Evolutionary conservation across 2,797 vertebrate genomes (phyloP).

Genomic region (Coccyzus lansbergi): DNA sequence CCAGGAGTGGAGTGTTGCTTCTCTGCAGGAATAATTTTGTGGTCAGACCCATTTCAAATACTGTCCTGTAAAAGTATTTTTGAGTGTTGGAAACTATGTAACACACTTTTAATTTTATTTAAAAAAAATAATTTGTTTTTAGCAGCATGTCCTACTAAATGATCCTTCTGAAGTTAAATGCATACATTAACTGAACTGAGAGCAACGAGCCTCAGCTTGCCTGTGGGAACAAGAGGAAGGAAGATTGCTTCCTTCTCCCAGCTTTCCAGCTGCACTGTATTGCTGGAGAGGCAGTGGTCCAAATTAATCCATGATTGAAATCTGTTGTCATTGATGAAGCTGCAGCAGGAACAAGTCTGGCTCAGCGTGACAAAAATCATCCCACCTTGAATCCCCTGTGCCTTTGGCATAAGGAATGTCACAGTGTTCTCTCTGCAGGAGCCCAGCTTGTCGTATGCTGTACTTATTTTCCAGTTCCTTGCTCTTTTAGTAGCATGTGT

Average conservation of each 20-base stretch:
- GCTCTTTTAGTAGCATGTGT: background rate
- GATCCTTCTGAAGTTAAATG: conserved; percentile 44
- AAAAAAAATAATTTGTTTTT: background rate
- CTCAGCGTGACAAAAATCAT: background rate
- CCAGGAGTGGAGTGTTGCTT: background rate
- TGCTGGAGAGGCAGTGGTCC: background rate
- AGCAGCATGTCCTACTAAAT: background rate
- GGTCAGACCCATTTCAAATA: background rate
- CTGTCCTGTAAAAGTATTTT: background rate
- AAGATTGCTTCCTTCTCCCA: conserved; percentile 6
- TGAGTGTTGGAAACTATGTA: background rate
- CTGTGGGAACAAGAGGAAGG: conserved; percentile 23
- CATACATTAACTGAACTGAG: conserved; percentile 44
- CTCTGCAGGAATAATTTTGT: background rate
- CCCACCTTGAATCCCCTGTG: background rate
- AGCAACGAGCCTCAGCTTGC: conserved; percentile 18
- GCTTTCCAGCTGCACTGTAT: background rate
- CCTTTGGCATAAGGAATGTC: background rate
- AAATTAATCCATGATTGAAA: background rate
- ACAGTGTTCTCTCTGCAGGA: background rate
- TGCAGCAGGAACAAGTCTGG: background rate
- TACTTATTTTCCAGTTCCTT: background rate
- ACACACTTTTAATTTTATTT: background rate
- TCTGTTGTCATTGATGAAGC: background rate
- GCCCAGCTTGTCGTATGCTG: background rate